Evolutionary conservation across 2,113 vertebrate genomes (phyloP), one percentile per base, ranked within the genome.

Genomic region (Perognathus longimembris): DNA sequence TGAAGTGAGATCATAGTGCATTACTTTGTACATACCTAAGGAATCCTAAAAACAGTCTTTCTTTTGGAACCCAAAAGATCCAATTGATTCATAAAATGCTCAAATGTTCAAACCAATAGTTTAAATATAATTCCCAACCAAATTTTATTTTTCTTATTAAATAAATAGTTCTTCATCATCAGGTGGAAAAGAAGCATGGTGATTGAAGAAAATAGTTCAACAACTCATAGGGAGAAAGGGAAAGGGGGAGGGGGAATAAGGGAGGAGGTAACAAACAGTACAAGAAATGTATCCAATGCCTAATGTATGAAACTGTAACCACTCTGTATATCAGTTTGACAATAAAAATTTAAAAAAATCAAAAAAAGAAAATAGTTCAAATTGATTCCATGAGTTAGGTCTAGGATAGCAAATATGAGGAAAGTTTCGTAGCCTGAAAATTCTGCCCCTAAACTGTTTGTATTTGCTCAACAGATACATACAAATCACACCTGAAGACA

Each of bases 11-110:
- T 69, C 10, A 64, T 7, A 32, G 28, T 8, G 12, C 50, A 54
- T 24, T 54, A 12, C n/a, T 61, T 85, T 70, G 30, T n/a, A 70
- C 75, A 88, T 59, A 32, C 50, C 50, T 9, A 26, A 66, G 38
- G 30, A 88, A 40, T 11, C 66, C 40, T 67, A 74, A 69, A n/a
- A 94, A 85, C 9, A 24, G 40, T 22, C 1, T 61, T 34, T 67
- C 69, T 93, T 88, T 92, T 7, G 32, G 17, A 61, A 92, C 61
- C 54, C 38, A 74, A 91, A 79, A 61, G 24, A 85, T 75, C 76
- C 57, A 61, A 36, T 84, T 42, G 32, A 12, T 85, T 86, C 86
- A 80, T 87, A 83, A 95, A 96, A 86, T 1, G 3, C 12, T 94
- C 85, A 88, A 78, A 87, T 61, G 34, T 34, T 89, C 50, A 92